These are phyloP conservation scores for Papilio polyxenes DNA, from an alignment of 1,140 invertebrate genomes.

Conservation along the genomic window DNA sequence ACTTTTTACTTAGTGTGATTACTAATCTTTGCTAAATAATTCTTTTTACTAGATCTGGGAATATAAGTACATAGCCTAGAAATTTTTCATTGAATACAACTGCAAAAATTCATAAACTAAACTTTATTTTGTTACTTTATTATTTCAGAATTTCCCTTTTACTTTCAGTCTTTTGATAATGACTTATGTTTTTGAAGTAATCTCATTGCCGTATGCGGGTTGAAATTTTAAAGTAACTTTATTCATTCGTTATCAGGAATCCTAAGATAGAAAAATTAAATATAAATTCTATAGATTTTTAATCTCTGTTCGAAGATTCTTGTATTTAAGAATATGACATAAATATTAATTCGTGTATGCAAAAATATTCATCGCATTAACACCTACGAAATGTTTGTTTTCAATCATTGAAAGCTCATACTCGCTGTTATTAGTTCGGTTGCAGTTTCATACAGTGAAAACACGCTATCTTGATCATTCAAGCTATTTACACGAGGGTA, in stretches of 20 bases:
- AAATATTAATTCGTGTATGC: not conserved
- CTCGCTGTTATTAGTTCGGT: not conserved
- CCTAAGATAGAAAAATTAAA: not conserved
- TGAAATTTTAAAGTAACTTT: not conserved
- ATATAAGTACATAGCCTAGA: too few species aligned
- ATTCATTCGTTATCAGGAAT: not conserved
- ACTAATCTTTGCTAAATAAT: not conserved
- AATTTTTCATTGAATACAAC: too few species aligned
- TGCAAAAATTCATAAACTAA: too few species aligned
- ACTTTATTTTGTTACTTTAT: too few species aligned
- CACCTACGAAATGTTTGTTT: slow-evolving; percentile 24
- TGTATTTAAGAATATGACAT: not conserved
- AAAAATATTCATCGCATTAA: not conserved
- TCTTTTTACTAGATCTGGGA: not conserved
- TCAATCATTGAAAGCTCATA: slow-evolving; percentile 5
- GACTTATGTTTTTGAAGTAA: not conserved
- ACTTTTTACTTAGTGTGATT: not conserved
- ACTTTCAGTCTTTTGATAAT: too few species aligned
- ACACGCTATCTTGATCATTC: slow-evolving; percentile 5
- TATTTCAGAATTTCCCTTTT: not conserved
- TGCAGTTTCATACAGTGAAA: slow-evolving; percentile 3
- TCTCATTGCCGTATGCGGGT: not conserved
- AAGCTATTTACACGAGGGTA: not conserved
- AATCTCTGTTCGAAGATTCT: not conserved
- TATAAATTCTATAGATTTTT: not conserved